Evolutionary conservation across 2,888 invertebrate species (phyloP).

Genomic region (Himalopsyche kuldschensis): DNA sequence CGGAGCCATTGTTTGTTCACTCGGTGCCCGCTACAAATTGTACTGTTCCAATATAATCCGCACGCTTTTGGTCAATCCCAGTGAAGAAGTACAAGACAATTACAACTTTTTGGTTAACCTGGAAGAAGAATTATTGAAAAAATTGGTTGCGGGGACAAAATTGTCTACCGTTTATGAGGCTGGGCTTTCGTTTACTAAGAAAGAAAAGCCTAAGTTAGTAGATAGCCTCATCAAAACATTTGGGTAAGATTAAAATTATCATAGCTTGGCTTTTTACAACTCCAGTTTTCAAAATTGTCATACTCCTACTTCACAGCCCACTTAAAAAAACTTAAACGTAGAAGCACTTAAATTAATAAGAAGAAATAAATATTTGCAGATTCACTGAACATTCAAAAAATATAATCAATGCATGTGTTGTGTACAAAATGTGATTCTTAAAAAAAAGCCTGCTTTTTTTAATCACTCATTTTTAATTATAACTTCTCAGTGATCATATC

Average conservation of each 20-base stretch:
- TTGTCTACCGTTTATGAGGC: constrained; percentile 86
- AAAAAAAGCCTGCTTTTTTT: background rate
- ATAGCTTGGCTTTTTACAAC: no score
- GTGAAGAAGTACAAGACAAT: constrained; percentile 74
- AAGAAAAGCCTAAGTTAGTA: constrained; percentile 80
- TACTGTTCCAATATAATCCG: constrained; percentile 98
- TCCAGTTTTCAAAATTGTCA: no score
- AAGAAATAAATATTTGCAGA: no score
- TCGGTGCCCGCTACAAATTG: constrained; percentile 94
- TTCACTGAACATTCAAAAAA: background rate
- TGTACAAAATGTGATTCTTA: no score
- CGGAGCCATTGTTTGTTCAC: constrained; percentile 91
- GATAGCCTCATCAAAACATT: constrained; percentile 93
- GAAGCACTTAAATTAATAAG: no score
- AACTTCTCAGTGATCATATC: background rate
- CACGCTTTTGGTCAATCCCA: constrained; percentile 94
- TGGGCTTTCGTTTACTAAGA: constrained; percentile 79
- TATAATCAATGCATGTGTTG: background rate
- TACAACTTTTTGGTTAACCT: constrained; percentile 89
- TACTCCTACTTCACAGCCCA: no score
- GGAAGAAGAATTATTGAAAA: constrained; percentile 88
- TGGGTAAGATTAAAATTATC: constrained; percentile 67
- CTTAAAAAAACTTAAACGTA: no score
- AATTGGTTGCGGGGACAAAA: constrained; percentile 78
- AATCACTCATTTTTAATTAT: background rate